Evolutionary conservation across 2,888 invertebrate species (phyloP).

Genomic region (Cantharis rufa): DNA sequence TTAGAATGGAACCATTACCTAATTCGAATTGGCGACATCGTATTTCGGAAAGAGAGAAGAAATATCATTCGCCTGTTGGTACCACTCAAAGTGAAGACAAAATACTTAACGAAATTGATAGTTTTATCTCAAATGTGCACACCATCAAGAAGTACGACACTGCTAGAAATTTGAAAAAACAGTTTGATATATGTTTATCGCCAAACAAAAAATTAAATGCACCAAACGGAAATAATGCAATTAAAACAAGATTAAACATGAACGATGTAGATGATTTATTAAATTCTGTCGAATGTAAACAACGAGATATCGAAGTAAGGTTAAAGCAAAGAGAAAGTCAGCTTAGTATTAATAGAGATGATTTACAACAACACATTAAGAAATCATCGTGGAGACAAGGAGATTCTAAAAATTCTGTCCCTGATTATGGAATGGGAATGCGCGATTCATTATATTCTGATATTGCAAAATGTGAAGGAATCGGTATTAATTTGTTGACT

Average conservation of each 20-base stretch:
- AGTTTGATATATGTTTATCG: conserved; percentile 32
- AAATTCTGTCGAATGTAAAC: conserved; percentile 53
- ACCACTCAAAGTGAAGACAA: conserved; percentile 15
- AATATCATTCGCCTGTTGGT: neutral
- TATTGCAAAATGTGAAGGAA: neutral
- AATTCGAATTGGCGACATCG: neutral
- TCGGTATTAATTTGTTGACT: neutral
- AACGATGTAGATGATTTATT: conserved; percentile 54
- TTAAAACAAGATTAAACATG: conserved; percentile 37
- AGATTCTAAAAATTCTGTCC: conserved; percentile 47
- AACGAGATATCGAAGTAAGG: conserved; percentile 48
- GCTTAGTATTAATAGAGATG: neutral
- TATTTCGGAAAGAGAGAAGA: neutral
- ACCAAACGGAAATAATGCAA: conserved; percentile 17
- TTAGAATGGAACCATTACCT: neutral
- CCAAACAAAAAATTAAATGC: conserved; percentile 37
- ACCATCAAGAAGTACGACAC: conserved; percentile 43
- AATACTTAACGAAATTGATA: conserved; percentile 47
- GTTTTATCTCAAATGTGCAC: conserved; percentile 50
- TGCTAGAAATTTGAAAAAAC: conserved; percentile 42
- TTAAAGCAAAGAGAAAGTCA: conserved; percentile 15
- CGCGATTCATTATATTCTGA: conserved; percentile 12
- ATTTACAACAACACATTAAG: neutral
- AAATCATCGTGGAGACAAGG: neutral
- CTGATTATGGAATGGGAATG: conserved; percentile 46